phyloP scores from a whole-genome alignment of 2,113 vertebrate species.

The Brachyhypopomus occidentalis region DNA sequence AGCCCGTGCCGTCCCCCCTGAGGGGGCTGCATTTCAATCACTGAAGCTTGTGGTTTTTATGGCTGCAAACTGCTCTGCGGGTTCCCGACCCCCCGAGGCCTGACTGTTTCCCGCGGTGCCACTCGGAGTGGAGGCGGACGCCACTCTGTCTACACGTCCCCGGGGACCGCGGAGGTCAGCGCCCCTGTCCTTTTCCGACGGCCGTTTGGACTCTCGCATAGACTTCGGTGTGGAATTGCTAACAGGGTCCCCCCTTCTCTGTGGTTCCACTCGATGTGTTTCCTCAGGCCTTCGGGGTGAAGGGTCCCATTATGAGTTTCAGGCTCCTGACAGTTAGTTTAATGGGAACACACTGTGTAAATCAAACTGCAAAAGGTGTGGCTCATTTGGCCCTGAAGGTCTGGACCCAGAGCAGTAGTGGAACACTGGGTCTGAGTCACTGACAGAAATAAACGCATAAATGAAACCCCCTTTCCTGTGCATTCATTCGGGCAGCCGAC shows the following conservation, averaged over 20 bases:
- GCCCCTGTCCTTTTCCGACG: neutral
- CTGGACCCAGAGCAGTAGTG: slow-evolving; percentile 50
- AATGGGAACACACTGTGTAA: slow-evolving; percentile 42
- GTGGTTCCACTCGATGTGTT: slow-evolving; percentile 23
- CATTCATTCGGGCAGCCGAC: slow-evolving; percentile 65
- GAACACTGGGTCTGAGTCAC: slow-evolving; percentile 60
- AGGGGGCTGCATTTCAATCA: slow-evolving; percentile 7
- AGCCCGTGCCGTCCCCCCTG: neutral
- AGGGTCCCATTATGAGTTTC: slow-evolving; percentile 39
- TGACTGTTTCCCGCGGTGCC: neutral
- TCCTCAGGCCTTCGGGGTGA: neutral
- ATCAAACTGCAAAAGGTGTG: slow-evolving; percentile 56
- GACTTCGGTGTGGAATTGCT: neutral
- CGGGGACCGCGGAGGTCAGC: neutral
- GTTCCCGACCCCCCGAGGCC: neutral
- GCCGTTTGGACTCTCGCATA: neutral
- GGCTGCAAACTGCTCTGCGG: neutral
- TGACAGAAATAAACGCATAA: slow-evolving; percentile 59
- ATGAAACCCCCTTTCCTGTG: slow-evolving; percentile 64
- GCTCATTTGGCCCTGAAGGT: slow-evolving; percentile 56
- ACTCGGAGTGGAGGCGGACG: neutral
- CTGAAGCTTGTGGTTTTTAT: neutral
- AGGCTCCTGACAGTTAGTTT: slow-evolving; percentile 27
- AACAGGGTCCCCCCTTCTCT: slow-evolving; percentile 1
- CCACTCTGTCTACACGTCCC: neutral